A percentile compares a stretch with the other conserved stretches of the same genome.
Conservation (phyloP, 2,888 invertebrate species). For the Pterobdella sp. region DNA sequence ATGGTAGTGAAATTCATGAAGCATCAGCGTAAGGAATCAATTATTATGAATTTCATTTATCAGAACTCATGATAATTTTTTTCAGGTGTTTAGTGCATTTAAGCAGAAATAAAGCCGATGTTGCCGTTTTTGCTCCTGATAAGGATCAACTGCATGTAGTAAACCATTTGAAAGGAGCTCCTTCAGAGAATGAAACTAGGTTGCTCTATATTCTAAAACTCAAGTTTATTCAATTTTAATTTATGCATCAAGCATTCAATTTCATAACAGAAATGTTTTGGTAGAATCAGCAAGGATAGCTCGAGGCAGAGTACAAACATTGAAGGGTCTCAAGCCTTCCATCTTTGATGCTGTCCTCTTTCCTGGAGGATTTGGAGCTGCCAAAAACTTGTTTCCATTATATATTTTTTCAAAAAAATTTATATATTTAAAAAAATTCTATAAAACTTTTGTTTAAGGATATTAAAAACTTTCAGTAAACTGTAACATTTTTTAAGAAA, state of each 20-base stretch:
- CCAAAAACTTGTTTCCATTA: slow-evolving; percentile 58
- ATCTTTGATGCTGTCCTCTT: slow-evolving; percentile 56
- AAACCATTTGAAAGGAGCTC: slow-evolving; percentile 52
- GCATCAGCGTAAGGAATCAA: slow-evolving; percentile 52
- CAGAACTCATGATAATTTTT: neutral
- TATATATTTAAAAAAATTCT: neutral
- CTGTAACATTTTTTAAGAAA: neutral
- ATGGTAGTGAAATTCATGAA: slow-evolving; percentile 57
- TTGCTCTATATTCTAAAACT: slow-evolving; percentile 1
- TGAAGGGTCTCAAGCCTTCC: slow-evolving; percentile 50
- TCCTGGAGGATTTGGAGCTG: slow-evolving; percentile 59
- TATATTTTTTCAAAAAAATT: slow-evolving; percentile 33
- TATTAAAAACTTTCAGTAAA: neutral
- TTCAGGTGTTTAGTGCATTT: slow-evolving; percentile 47
- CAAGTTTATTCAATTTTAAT: slow-evolving; percentile 8
- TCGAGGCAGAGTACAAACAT: slow-evolving; percentile 50
- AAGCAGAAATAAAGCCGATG: slow-evolving; percentile 51
- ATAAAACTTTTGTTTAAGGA: neutral
- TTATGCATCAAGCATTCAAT: neutral
- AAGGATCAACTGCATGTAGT: slow-evolving; percentile 53
- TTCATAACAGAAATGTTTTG: slow-evolving; percentile 52
- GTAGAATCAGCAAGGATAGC: slow-evolving; percentile 57
- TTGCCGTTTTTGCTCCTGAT: slow-evolving; percentile 54
- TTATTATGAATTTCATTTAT: neutral
- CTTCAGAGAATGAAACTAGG: slow-evolving; percentile 26